These are phyloP conservation scores for Xanthorhoe designata DNA, from an alignment of 2,888 invertebrate genomes.

Conservation along the genomic window DNA sequence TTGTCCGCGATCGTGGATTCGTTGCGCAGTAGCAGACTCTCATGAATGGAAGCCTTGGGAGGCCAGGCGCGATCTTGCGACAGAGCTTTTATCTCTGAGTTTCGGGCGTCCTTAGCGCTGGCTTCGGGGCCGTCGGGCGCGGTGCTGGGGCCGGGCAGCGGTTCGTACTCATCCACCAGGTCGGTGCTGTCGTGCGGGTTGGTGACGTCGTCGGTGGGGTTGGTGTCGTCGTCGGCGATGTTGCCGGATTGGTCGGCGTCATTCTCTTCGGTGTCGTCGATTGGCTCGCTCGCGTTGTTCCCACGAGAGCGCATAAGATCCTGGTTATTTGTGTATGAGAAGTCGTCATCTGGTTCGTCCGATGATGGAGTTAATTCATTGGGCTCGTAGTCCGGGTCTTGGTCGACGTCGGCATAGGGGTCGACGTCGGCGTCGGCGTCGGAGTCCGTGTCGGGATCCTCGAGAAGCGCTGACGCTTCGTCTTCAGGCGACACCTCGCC, in stretches of 20 bases:
- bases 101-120: constrained; percentile 45
- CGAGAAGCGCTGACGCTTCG: background rate
- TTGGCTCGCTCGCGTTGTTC: constrained; percentile 7
- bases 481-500: constrained; percentile 43
- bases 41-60: constrained; percentile 56
- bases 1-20: constrained; percentile 48
- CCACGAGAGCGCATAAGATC: constrained; percentile 1
- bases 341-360: constrained; percentile 25
- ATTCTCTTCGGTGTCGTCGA: constrained; percentile 6
- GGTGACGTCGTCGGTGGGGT: constrained; percentile 51
- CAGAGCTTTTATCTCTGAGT: constrained; percentile 44
- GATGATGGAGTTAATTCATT: constrained; percentile 17
- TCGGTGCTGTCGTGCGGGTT: constrained; percentile 38
- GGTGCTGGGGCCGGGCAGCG: constrained; percentile 53
- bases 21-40: constrained; percentile 60
- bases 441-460: constrained; percentile 42
- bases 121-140: constrained; percentile 41
- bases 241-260: constrained; percentile 14
- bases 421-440: constrained; percentile 20
- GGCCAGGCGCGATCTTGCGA: constrained; percentile 31
- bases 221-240: constrained; percentile 29
- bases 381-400: background rate
- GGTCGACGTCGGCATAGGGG: constrained; percentile 11
- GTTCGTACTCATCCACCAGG: constrained; percentile 11
- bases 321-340: constrained; percentile 9